Base-by-base conservation (phyloP, 2,113 vertebrate species). In the Uropsilus gracilis region DNA sequence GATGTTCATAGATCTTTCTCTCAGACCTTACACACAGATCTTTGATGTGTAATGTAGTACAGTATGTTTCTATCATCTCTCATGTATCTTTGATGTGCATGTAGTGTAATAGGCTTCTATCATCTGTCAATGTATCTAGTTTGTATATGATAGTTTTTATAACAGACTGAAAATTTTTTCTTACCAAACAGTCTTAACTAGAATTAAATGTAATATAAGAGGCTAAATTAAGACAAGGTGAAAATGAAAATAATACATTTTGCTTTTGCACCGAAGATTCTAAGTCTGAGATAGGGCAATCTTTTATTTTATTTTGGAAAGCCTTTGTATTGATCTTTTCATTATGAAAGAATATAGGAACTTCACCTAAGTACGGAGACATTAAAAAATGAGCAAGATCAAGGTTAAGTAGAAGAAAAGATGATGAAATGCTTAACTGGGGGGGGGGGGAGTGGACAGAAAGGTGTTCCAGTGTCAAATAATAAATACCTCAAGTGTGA, bases 151-250 rank as follows among this genome's bases (percentile, higher is more conserved):
- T 34, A 71, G 24, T 61, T 94, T 85, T 84, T 39, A 24, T 48
- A 91, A 75, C 11, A 44, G 14, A 59, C 77, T 89, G 48, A 44
- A 59, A 86, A 76, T 11, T 30, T 66, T 53, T 91, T 83, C 17
- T 86, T 50, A 61, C 11, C 39, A 85, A 90, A 76, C 85, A 86
- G n/a, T 28, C 10, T 3, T 53, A 37, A 66, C 2, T 77, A 78
- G 22, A 94, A 48, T 14, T 57, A 34, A 57, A 30, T 71, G 71
- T 69, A 80, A 77, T 55, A 37, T 28, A 83, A 46, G 22, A 61
- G 8, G 42, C 17, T 86, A 76, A 61, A 77, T 73, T 3, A 68
- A 46, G 28, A 34, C n/a, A 89, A 89, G 73, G n/a, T 32, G 28
- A 83, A 86, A 86, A n/a, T 57, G 30, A 57, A 95, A 57, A 77